Evolutionary conservation across 1,140 invertebrate genomes (phyloP).

Genomic region (Luehdorfia chinensis): DNA sequence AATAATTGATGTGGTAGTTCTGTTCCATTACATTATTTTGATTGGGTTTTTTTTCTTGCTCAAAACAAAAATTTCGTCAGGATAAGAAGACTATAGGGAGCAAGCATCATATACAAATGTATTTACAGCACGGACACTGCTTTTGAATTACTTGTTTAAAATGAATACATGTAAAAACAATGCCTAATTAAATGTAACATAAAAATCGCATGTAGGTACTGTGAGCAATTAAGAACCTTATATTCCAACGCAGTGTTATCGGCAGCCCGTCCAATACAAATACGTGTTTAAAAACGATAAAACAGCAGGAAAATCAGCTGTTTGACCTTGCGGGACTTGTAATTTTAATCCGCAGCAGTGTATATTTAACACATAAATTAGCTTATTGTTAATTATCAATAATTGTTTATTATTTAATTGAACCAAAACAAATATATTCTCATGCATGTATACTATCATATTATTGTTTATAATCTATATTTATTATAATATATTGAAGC

Average conservation of each 20-base stretch:
- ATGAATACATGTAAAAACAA: conserved; percentile 18
- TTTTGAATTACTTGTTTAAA: conserved; percentile 14
- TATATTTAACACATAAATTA: neutral
- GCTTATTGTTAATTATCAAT: neutral
- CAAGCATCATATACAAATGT: conserved; percentile 3
- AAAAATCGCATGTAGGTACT: conserved; percentile 15
- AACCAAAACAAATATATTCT: conserved; percentile 21
- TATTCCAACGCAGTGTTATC: conserved; percentile 21
- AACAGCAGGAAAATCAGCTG: conserved; percentile 45
- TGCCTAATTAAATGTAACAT: conserved; percentile 17
- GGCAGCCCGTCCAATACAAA: conserved; percentile 1
- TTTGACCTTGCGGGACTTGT: conserved; percentile 29
- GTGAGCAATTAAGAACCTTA: conserved; percentile 12
- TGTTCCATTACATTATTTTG: too few relatives aligned
- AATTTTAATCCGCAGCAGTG: conserved; percentile 10
- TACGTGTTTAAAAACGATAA: conserved; percentile 29
- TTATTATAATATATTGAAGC: conserved; percentile 13
- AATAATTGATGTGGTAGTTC: too few relatives aligned
- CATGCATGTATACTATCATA: conserved; percentile 33
- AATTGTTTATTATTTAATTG: conserved; percentile 2
- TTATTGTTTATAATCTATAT: too few relatives aligned
- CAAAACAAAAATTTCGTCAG: too few relatives aligned
- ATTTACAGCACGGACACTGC: conserved; percentile 1
- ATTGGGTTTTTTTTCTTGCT: too few relatives aligned
- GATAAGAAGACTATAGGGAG: conserved; percentile 1